Evolutionary conservation across 2,113 vertebrate species (phyloP).

Genomic region (Archilochus colubris): DNA sequence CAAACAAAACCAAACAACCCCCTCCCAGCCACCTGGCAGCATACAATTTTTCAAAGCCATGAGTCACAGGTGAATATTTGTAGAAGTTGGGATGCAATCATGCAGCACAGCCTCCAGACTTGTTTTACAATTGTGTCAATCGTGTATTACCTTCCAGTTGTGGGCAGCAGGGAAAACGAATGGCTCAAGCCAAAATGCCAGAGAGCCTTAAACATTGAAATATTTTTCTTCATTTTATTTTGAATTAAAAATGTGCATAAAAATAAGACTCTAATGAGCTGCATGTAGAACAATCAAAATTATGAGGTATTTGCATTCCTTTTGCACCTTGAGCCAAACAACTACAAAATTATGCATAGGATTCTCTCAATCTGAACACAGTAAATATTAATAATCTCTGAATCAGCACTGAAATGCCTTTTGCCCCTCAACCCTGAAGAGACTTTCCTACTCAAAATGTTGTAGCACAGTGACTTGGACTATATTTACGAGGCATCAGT

Average conservation of each 20-base stretch:
- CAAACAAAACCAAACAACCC: too few relatives aligned
- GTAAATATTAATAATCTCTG: slow-evolving; percentile 68
- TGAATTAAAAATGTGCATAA: slow-evolving; percentile 52
- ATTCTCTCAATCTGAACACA: slow-evolving; percentile 61
- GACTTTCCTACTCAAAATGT: slow-evolving; percentile 10
- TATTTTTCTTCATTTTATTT: slow-evolving; percentile 26
- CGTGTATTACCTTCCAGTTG: neutral
- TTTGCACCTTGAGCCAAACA: slow-evolving; percentile 59
- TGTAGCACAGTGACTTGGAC: neutral
- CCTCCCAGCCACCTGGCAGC: too few relatives aligned
- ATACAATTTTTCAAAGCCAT: neutral
- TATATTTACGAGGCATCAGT: neutral
- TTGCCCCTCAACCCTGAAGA: slow-evolving; percentile 29
- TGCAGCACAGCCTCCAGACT: neutral
- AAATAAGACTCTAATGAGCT: slow-evolving; percentile 56
- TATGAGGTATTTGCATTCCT: slow-evolving; percentile 54
- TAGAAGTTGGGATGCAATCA: neutral
- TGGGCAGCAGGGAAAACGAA: neutral
- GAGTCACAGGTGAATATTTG: neutral
- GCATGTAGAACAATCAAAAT: slow-evolving; percentile 52
- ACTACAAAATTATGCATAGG: slow-evolving; percentile 57
- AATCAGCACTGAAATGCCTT: slow-evolving; percentile 51
- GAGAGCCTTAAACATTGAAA: neutral
- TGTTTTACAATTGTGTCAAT: neutral
- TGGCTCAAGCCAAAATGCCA: neutral